Evolutionary conservation across 2,113 vertebrate genomes (phyloP), one percentile per base, ranked within the genome.

Genomic region (Takifugu flavidus): DNA sequence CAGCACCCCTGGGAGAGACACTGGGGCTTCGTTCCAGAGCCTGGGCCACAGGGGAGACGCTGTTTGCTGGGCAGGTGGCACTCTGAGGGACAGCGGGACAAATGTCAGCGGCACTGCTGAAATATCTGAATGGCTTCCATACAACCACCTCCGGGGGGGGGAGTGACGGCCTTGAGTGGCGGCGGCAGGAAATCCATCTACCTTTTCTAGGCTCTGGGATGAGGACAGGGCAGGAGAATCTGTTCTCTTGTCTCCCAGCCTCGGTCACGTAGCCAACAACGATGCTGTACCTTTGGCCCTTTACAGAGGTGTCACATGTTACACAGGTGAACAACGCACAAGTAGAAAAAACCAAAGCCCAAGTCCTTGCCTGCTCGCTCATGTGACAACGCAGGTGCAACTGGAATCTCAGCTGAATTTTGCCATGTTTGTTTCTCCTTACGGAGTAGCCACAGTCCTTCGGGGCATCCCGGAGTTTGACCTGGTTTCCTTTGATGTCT

Each of bases 1-100:
- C 91, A 92, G 84, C 91, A 92, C 70, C 88, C 90, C 79, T 86
- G 66, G 43, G 83, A 74, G 70, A 74, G 65, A 63, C 91, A 92
- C 53, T 79, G 80, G 12, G 71, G 29, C 73, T 72, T 71, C 25
- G 88, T 82, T 46, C 82, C 29, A 31, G 72, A 69, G 43, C 34
- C 15, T 6, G 64, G 53, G 58, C 88, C 85, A 49, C 91, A 92
- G 71, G 82, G 79, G 76, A 92, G 74, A 70, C 52, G 86, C 58
- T 88, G 82, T 45, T 90, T 86, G 29, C 39, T 46, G 31, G 85
- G 80, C 60, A 91, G 68, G 70, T 75, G 77, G 70, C 91, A 92
- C 67, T 88, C 91, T 92, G 59, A 80, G 45, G 67, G 80, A 78
- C 73, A 76, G 72, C 57, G 67, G 4, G 50, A 79, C 67, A 77